A percentile compares a stretch with the other conserved stretches of the same genome.
phyloP scores from a whole-genome alignment of 1,140 invertebrate species.

The Papilio polytes region DNA sequence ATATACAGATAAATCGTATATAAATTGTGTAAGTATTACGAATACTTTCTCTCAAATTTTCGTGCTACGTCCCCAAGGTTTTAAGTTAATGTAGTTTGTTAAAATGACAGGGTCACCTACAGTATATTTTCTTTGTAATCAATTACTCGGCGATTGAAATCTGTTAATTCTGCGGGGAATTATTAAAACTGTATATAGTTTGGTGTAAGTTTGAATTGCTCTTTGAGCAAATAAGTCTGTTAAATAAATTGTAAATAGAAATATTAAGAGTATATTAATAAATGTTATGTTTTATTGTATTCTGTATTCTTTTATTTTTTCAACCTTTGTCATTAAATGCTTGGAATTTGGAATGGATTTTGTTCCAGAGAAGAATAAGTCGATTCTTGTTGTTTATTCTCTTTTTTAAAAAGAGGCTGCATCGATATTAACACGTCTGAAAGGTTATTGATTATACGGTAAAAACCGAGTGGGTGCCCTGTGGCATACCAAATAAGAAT shows the following conservation, averaged over 20 bases:
- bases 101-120: neutral
- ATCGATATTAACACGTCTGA: too few species aligned
- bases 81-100: neutral
- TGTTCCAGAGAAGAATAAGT: neutral
- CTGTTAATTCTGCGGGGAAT: neutral
- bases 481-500: too few species aligned
- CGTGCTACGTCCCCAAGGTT: neutral
- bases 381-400: too few species aligned
- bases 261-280: slow-evolving; percentile 52
- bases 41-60: neutral
- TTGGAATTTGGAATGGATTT: neutral
- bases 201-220: neutral
- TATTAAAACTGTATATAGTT: slow-evolving; percentile 18
- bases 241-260: slow-evolving; percentile 56
- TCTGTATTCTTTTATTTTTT: slow-evolving; percentile 34
- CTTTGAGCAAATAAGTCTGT: slow-evolving; percentile 41
- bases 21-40: neutral
- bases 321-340: too few species aligned
- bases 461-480: too few species aligned
- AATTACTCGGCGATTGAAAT: neutral
- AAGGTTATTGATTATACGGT: too few species aligned
- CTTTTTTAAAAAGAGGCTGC: too few species aligned
- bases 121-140: neutral
- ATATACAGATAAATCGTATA: too few species aligned
- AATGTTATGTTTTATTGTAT: slow-evolving; percentile 52